These are phyloP conservation scores for Spodoptera frugiperda DNA, from an alignment of 1,140 invertebrate species.

Conservation along the genomic window DNA sequence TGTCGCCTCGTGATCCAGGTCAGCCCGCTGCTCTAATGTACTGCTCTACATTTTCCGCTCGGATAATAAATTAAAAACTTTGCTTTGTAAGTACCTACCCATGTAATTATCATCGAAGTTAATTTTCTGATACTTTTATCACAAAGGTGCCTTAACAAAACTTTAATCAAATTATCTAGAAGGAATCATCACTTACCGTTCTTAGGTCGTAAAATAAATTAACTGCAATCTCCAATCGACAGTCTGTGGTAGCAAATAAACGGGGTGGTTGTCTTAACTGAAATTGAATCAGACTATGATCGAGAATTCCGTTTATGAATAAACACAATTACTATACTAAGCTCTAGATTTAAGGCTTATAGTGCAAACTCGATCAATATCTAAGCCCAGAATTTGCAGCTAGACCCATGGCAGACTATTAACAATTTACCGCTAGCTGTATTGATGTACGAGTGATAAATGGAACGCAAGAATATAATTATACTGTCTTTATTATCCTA, in stretches of 20 bases:
- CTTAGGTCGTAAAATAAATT: too few species aligned
- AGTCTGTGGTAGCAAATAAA: too few species aligned
- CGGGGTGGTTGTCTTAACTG: too few species aligned
- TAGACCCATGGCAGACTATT: neutral
- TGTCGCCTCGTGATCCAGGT: slow-evolving; percentile 46
- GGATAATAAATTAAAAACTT: slow-evolving; percentile 28
- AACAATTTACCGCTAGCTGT: slow-evolving; percentile 13
- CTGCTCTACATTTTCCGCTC: slow-evolving; percentile 22
- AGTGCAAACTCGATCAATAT: neutral
- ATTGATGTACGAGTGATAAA: slow-evolving; percentile 10
- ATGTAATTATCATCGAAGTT: neutral
- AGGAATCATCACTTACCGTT: too few species aligned
- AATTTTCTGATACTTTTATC: neutral
- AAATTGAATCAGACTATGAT: neutral
- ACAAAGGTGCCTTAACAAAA: too few species aligned
- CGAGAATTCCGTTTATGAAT: slow-evolving; percentile 5
- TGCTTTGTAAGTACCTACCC: neutral
- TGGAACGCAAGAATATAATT: slow-evolving; percentile 17
- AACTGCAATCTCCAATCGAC: too few species aligned
- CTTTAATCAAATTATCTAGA: too few species aligned
- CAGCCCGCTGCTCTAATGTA: slow-evolving; percentile 25
- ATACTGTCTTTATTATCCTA: neutral
- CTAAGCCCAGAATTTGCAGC: neutral
- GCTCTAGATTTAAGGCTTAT: neutral
- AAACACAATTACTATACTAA: slow-evolving; percentile 15